phyloP scores from a whole-genome alignment of 2,888 invertebrate genomes.

The Frankliniella intonsa region DNA sequence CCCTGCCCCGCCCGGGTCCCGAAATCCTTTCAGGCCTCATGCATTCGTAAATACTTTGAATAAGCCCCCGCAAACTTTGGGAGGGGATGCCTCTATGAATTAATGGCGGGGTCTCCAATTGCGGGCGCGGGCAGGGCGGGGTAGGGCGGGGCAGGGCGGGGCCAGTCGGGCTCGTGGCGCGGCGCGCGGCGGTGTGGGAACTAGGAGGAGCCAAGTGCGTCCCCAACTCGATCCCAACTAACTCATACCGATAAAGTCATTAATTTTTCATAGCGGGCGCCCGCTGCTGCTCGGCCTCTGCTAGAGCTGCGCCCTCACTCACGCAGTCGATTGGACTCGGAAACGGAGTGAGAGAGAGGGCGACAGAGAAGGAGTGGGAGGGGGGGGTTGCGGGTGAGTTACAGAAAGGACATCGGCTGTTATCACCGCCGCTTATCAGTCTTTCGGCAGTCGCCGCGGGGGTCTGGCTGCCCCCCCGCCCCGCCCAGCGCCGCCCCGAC shows the following conservation, averaged over 20 bases:
- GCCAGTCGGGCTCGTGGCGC: background rate
- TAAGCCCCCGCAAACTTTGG: background rate
- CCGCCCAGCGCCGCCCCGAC: too few species aligned
- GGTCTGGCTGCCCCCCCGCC: too few species aligned
- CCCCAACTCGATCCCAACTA: constrained; percentile 5
- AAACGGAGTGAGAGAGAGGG: too few species aligned
- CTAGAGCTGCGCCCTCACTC: background rate
- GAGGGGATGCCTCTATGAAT: constrained; percentile 24
- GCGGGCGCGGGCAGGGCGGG: background rate
- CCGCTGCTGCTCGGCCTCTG: background rate
- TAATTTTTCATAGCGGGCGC: constrained; percentile 14
- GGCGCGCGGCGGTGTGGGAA: too few species aligned
- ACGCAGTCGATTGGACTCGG: too few species aligned
- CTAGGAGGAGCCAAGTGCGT: background rate
- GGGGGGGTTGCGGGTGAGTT: too few species aligned
- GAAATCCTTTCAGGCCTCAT: constrained; percentile 25
- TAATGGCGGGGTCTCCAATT: constrained; percentile 24
- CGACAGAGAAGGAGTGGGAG: too few species aligned
- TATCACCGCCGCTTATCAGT: too few species aligned
- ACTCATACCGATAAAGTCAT: constrained; percentile 26
- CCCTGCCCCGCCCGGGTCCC: background rate
- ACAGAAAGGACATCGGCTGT: too few species aligned
- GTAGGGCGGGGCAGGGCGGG: background rate
- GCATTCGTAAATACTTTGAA: constrained; percentile 17
- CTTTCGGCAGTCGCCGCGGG: too few species aligned